Conservation (phyloP, 2,888 invertebrate species). For the Sarcophaga rosellei region DNA sequence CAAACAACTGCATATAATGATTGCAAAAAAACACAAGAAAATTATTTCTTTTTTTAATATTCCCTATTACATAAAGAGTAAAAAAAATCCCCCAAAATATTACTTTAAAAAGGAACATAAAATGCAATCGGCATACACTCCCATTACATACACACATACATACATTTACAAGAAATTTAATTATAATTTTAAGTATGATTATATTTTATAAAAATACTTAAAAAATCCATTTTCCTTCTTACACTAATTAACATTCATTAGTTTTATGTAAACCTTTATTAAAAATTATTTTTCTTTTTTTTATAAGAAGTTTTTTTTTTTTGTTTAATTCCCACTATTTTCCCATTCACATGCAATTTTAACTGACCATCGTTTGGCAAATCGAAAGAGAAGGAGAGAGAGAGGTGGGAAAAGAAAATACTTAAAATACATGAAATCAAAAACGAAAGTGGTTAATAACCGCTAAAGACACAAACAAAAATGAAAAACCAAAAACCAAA, state of each 20-base stretch:
- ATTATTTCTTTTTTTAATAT: no score
- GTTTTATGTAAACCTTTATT: constrained; percentile 7
- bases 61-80: no score
- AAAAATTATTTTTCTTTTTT: not conserved
- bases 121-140: no score
- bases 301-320: not conserved
- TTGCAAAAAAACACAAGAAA: no score
- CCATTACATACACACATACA: no score
- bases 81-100: no score
- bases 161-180: no score
- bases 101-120: no score
- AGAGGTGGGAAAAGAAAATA: not conserved
- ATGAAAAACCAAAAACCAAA: not conserved
- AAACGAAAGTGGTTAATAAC: constrained; percentile 53
- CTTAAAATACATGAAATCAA: constrained; percentile 14
- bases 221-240: constrained; percentile 35
- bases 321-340: not conserved
- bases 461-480: constrained; percentile 18
- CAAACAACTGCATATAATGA: not conserved
- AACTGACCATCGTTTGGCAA: not conserved
- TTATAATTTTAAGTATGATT: no score
- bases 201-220: not conserved
- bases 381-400: not conserved
- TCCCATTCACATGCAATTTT: not conserved
- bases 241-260: constrained; percentile 31